Evolutionary conservation across 2,888 invertebrate genomes (phyloP).

Genomic region (Saturnia japonica): DNA sequence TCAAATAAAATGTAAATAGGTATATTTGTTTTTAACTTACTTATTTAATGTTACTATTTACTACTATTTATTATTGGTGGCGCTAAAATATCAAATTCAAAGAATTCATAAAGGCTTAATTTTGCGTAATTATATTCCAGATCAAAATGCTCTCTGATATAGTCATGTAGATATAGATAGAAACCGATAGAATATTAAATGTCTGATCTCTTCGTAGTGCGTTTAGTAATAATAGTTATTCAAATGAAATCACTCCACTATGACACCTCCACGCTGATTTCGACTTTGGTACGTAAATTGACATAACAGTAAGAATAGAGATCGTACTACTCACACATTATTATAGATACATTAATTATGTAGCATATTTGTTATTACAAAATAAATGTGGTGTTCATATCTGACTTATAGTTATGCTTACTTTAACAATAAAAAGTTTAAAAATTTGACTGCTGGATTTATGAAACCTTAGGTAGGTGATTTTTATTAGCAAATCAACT

Average conservation of each 20-base stretch:
- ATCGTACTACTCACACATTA: no score
- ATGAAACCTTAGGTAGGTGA: neutral
- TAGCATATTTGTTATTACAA: no score
- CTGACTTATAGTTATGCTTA: no score
- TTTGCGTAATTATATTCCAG: neutral
- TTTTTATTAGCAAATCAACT: slow-evolving; percentile 18
- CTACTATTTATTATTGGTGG: neutral
- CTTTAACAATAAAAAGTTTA: neutral
- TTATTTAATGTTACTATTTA: no score
- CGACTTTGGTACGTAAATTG: neutral
- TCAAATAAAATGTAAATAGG: neutral
- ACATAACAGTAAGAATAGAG: no score
- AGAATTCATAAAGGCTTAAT: neutral
- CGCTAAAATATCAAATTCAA: neutral
- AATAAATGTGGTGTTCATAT: no score
- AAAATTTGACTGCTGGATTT: neutral
- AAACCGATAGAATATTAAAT: neutral
- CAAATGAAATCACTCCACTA: neutral
- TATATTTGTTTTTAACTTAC: neutral
- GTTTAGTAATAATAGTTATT: neutral
- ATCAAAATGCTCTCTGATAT: neutral
- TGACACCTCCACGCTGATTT: neutral
- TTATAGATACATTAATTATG: no score
- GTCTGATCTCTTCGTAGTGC: neutral
- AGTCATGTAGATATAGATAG: neutral